Evolutionary conservation across 2,797 vertebrate genomes (phyloP), one percentile per base, ranked within the genome.

Genomic region (Mormyrus proboscirostris): DNA sequence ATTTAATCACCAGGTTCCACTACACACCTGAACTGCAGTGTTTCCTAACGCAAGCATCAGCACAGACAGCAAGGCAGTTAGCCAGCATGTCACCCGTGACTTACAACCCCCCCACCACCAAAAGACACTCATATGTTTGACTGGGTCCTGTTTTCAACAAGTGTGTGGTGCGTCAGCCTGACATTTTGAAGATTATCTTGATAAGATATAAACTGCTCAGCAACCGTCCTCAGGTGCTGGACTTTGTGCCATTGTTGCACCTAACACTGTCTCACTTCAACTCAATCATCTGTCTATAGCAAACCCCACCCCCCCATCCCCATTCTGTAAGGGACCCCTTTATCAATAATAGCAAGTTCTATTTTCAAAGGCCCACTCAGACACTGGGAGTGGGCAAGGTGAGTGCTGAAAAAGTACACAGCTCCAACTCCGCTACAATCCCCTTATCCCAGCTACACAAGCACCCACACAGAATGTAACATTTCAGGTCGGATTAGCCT

Each of bases 141-240:
- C 29, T 8, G 29, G 76, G 3, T 29, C 49, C 19, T 9, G 50
- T 53, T 22, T 22, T 50, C 29, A n/a, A 87, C 38, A 88, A 82
- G 50, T 22, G 76, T 19, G 6, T 62, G 2, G 57, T n/a, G 69
- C 44, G 47, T 91, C 89, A 91, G 89, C 88, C 3, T 53, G 62
- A 49, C 73, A 33, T 33, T 47, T 53, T 38, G 3, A 88, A 79
- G n/a, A 79, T 16, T 47, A 87, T 87, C 89, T 62, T 47, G 59
- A 91, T 76, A 41, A 89, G 88, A 90, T 69, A 89, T 65, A 29
- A 38, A 51, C 2, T 9, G 7, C 53, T 76, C 25, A 65, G 59
- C 55, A 16, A 73, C 9, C 25, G n/a, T 69, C 41, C 22, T 88
- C 38, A 73, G 33, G 44, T 2, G n/a, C 38, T 38, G 69, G 19